Evolutionary conservation across 2,113 vertebrate genomes (phyloP).

Genomic region (Amazona vittata): DNA sequence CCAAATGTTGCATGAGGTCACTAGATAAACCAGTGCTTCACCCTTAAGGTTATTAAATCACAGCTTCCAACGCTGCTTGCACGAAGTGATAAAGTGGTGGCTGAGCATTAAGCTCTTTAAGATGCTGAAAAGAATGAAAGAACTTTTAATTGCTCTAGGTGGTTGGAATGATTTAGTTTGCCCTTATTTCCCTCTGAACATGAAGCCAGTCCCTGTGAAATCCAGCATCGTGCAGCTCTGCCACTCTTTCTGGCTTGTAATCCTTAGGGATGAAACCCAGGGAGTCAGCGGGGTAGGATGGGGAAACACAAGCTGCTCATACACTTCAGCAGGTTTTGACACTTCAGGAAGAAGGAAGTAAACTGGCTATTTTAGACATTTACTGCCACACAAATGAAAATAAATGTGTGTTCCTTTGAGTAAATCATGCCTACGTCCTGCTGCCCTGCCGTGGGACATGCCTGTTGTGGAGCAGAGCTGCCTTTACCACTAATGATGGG

Average conservation of each 20-base stretch:
- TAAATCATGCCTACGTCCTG: neutral
- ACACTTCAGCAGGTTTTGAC: neutral
- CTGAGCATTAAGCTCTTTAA: neutral
- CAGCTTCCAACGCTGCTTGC: neutral
- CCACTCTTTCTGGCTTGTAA: neutral
- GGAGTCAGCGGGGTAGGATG: neutral
- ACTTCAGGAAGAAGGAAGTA: neutral
- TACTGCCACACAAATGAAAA: neutral
- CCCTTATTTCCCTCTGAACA: neutral
- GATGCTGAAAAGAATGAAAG: neutral
- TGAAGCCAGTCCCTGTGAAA: neutral
- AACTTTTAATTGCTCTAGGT: neutral
- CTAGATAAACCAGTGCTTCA: neutral
- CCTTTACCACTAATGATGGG: conserved; percentile 58
- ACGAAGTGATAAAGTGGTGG: neutral
- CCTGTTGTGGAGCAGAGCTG: neutral
- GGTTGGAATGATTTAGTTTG: neutral
- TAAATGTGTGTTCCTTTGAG: neutral
- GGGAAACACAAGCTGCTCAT: neutral
- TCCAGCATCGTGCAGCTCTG: neutral
- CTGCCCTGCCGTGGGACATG: neutral
- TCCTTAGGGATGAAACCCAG: neutral
- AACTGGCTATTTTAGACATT: neutral
- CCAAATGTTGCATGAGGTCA: neutral
- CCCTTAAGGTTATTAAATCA: neutral